phyloP scores from a whole-genome alignment of 1,140 invertebrate genomes.

The Neodiprion lecontei region DNA sequence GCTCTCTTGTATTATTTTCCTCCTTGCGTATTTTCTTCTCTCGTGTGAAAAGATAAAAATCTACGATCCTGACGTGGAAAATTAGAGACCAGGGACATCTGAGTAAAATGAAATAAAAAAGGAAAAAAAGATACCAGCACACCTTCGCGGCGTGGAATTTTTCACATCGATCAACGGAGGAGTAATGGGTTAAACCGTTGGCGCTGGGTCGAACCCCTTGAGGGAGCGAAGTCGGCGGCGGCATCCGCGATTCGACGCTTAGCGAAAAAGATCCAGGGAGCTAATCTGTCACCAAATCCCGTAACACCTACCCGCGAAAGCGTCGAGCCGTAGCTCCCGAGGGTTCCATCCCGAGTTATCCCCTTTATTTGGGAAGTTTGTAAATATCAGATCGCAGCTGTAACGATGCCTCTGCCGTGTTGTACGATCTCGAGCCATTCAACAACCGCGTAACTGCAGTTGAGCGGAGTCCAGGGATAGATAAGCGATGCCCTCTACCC shows the following conservation, averaged over 20 bases:
- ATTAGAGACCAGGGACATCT: no score
- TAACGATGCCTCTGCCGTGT: conserved; percentile 8
- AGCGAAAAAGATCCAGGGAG: conserved; percentile 2
- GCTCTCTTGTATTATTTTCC: no score
- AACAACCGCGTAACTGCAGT: conserved; percentile 28
- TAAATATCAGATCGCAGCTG: conserved; percentile 27
- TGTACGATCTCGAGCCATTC: conserved; percentile 24
- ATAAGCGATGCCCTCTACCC: conserved; percentile 21
- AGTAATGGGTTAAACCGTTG: no score
- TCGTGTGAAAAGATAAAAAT: no score
- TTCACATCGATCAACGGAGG: no score
- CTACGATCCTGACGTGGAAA: no score
- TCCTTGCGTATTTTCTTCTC: no score
- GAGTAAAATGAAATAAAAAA: no score
- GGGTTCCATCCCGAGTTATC: conserved; percentile 17
- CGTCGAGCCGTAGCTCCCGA: neutral
- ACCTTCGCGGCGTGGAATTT: no score
- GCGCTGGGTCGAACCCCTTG: neutral
- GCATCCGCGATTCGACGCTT: neutral
- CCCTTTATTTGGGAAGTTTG: conserved; percentile 27
- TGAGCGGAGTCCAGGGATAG: conserved; percentile 22
- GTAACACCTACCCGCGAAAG: neutral
- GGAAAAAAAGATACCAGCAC: no score
- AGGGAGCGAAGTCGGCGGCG: neutral
- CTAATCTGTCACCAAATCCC: conserved; percentile 4